phyloP scores from a whole-genome alignment of 2,113 vertebrate genomes.

The Festucalex cinctus region DNA sequence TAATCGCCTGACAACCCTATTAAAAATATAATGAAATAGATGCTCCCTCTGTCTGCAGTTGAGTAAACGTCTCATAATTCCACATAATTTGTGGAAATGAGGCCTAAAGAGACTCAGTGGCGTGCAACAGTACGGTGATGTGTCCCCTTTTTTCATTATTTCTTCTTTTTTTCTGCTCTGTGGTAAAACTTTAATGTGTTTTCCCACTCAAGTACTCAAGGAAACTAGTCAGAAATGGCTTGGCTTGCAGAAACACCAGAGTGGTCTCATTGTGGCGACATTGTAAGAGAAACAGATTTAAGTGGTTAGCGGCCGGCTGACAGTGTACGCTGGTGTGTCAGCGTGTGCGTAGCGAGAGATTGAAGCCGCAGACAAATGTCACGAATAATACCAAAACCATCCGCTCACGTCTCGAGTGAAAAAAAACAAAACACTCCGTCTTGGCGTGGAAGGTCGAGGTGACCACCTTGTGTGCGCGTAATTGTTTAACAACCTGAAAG shows the following conservation, averaged over 20 bases:
- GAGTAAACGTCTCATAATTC: background rate
- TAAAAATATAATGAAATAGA: background rate
- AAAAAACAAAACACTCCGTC: constrained; percentile 12
- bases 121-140: constrained; percentile 40
- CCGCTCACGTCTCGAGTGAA: constrained; percentile 15
- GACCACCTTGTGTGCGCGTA: constrained; percentile 56
- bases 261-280: constrained; percentile 37
- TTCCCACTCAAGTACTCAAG: constrained; percentile 65
- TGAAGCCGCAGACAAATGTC: constrained; percentile 62
- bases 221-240: constrained; percentile 72
- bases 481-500: constrained; percentile 66
- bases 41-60: background rate
- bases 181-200: constrained; percentile 74
- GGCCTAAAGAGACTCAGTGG: background rate
- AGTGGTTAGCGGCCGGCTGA: constrained; percentile 45
- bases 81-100: background rate
- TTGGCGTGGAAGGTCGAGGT: constrained; percentile 34
- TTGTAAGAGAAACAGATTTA: constrained; percentile 50
- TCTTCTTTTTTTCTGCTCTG: constrained; percentile 29
- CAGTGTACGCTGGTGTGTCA: constrained; percentile 39
- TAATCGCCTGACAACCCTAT: too few species aligned
- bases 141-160: constrained; percentile 44
- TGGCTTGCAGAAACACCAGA: constrained; percentile 67
- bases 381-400: constrained; percentile 54
- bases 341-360: constrained; percentile 60